These are phyloP conservation scores for Tryphoninae sp. DNA, from an alignment of 2,888 invertebrate species.

Conservation along the genomic window DNA sequence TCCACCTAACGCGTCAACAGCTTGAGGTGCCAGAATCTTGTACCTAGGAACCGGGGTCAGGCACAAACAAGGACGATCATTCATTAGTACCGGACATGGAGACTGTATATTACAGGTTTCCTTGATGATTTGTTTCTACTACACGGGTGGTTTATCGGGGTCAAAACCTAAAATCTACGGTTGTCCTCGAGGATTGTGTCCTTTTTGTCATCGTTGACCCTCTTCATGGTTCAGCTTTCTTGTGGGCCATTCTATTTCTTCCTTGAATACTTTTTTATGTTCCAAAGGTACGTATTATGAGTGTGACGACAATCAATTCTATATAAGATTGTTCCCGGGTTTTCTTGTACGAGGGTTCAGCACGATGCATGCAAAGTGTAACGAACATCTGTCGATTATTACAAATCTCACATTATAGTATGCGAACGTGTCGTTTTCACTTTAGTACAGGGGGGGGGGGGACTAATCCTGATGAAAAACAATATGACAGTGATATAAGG, in stretches of 20 bases:
- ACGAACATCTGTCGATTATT: background rate
- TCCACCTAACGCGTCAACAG: slow-evolving; percentile 86
- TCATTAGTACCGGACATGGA: slow-evolving; percentile 65
- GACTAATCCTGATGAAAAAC: background rate
- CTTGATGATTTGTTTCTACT: background rate
- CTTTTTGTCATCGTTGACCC: background rate
- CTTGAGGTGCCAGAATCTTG: slow-evolving; percentile 98
- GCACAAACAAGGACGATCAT: slow-evolving; percentile 66
- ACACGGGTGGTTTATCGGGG: background rate
- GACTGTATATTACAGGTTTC: background rate
- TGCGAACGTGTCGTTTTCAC: background rate
- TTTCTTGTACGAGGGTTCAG: background rate
- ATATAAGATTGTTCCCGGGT: slow-evolving; percentile 3
- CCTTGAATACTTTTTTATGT: background rate
- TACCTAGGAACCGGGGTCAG: slow-evolving; percentile 86
- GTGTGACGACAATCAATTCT: background rate
- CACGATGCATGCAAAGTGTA: slow-evolving; percentile 12
- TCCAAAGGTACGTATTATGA: background rate
- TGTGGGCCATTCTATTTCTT: background rate
- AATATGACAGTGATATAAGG: background rate
- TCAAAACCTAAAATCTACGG: background rate
- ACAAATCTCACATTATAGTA: background rate
- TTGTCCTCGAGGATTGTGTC: background rate
- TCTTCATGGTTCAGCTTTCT: slow-evolving; percentile 4
- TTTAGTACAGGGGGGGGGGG: background rate